Evolutionary conservation across 2,888 invertebrate genomes (phyloP).

Genomic region (Microplitis deprimator): DNA sequence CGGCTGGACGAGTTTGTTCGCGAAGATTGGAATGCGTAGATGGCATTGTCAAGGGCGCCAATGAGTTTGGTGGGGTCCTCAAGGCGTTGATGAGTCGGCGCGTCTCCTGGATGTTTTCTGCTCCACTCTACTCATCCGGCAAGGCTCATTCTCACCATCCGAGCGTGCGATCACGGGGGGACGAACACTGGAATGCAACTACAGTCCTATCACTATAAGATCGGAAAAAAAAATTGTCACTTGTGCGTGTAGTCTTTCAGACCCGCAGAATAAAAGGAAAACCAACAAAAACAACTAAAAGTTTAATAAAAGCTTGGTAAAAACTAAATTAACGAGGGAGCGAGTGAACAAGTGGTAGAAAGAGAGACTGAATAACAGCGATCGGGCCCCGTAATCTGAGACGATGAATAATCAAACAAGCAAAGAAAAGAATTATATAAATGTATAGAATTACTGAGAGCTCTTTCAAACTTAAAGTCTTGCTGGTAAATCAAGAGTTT

Average conservation of each 20-base stretch:
- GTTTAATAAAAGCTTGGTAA: neutral
- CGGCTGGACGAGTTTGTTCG: constrained; percentile 46
- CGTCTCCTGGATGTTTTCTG: constrained; percentile 68
- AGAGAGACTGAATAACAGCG: constrained; percentile 35
- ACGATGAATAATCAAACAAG: constrained; percentile 49
- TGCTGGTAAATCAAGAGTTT: neutral
- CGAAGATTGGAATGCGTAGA: constrained; percentile 66
- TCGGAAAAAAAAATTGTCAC: constrained; percentile 61
- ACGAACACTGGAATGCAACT: constrained; percentile 61
- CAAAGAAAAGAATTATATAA: neutral
- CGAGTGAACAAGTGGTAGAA: neutral
- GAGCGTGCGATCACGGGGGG: constrained; percentile 47
- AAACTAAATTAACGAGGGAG: constrained; percentile 12
- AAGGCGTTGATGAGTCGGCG: constrained; percentile 68
- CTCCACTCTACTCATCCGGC: constrained; percentile 45
- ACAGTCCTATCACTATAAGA: constrained; percentile 60
- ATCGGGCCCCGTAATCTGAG: constrained; percentile 54
- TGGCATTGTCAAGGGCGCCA: constrained; percentile 68
- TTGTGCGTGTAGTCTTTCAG: neutral
- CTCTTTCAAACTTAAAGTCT: neutral
- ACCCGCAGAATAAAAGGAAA: neutral
- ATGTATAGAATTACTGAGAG: constrained; percentile 28
- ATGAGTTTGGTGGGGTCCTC: constrained; percentile 56
- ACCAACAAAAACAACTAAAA: neutral
- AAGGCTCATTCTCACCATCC: constrained; percentile 60